These are phyloP conservation scores for Adela reaumurella DNA, from an alignment of 2,888 invertebrate species.

Conservation along the genomic window DNA sequence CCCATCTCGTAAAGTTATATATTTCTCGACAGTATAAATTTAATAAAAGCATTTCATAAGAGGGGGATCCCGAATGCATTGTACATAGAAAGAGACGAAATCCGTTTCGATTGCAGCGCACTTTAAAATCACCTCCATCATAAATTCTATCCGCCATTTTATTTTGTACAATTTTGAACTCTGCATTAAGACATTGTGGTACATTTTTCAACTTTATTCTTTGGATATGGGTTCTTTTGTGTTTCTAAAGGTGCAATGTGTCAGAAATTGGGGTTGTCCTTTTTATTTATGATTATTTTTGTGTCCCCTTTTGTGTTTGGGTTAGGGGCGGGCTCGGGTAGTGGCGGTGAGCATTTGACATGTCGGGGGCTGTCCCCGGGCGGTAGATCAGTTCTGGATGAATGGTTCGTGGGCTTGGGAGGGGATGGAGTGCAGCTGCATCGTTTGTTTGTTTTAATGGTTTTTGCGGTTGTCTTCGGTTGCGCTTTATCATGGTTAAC, in stretches of 20 bases:
- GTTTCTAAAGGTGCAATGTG: constrained; percentile 26
- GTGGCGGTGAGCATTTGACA: constrained; percentile 10
- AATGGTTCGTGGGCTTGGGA: constrained; percentile 11
- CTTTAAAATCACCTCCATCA: constrained; percentile 21
- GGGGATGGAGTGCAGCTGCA: constrained; percentile 30
- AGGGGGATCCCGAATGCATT: constrained; percentile 41
- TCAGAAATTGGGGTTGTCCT: constrained; percentile 54
- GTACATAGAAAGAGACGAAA: constrained; percentile 52
- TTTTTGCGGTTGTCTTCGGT: constrained; percentile 22
- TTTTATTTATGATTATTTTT: constrained; percentile 57
- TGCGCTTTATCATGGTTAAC: background rate
- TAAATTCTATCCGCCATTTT: constrained; percentile 12
- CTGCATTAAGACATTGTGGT: constrained; percentile 14
- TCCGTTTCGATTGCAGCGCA: constrained; percentile 56
- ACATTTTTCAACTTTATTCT: constrained; percentile 11
- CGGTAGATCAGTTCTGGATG: constrained; percentile 6
- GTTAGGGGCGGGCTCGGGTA: constrained; percentile 37
- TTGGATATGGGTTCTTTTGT: constrained; percentile 15
- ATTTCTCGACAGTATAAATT: constrained; percentile 52
- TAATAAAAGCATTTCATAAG: constrained; percentile 44
- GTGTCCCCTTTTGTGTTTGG: constrained; percentile 46
- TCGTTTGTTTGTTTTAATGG: constrained; percentile 47
- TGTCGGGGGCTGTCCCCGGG: constrained; percentile 9
- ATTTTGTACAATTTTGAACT: constrained; percentile 13
- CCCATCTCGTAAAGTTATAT: constrained; percentile 49